Evolutionary conservation across 2,113 vertebrate genomes (phyloP), one percentile per base, ranked within the genome.

Genomic region (Ammodytes marinus): DNA sequence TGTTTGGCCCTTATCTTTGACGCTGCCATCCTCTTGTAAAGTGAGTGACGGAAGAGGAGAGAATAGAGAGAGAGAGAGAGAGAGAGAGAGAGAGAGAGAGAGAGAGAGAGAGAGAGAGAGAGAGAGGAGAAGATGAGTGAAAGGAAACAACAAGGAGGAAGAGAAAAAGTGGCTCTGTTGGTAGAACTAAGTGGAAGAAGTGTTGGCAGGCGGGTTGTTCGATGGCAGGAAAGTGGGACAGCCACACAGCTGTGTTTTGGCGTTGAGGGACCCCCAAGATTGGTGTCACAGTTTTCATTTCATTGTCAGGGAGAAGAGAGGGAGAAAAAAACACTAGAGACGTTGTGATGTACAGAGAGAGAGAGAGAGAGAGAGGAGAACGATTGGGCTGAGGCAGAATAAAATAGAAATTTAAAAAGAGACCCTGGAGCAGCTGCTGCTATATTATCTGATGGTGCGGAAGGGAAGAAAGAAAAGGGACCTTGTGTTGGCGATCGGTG

Each of bases 221-320:
- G 84, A 88, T 85, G 82, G 85, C 87, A 91, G 90, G 89, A 95
- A 94, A 94, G 91, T 95, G 93, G 95, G 94, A 93, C 95, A 95
- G 82, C 88, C 82, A 69, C 90, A 94, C 94, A 95, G 93, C 94
- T 95, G 94, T 93, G 94, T 88, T 91, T 86, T 53, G 80, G 86
- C 49, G 88, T 92, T 89, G 42, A 86, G 94, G 94, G 93, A 95
- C 88, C 76, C 81, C 71, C 67, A 27, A 89, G 91, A 95, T 95
- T 91, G 91, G 90, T 95, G 95, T 94, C 93, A 92, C 85, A 27
- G 27, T 27, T 27, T 92, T 90, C 92, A 91, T 94, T 91, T 94
- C 88, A 93, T 93, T 95, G 94, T 95, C 92, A 93, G 74, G 63
- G 73, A 88, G 82, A 89, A 88, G 80, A 87, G 85, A 83, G 67